phyloP scores from a whole-genome alignment of 2,113 vertebrate species.

The Mirza zaza region DNA sequence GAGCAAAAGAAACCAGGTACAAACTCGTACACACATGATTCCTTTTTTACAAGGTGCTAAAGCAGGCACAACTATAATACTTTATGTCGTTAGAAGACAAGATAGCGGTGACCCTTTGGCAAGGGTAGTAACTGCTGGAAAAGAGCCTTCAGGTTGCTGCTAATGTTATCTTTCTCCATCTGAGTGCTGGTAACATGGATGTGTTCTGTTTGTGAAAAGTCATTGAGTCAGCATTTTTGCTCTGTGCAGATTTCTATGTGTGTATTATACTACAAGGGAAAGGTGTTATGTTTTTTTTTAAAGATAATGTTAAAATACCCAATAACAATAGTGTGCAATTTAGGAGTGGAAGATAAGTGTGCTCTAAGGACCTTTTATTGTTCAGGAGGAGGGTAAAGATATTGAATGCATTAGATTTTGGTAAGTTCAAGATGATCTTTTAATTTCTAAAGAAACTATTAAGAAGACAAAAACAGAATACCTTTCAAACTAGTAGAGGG shows the following conservation, averaged over 20 bases:
- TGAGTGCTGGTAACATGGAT: background rate
- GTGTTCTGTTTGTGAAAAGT: background rate
- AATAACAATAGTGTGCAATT: background rate
- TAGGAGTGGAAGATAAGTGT: background rate
- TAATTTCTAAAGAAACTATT: slow-evolving; percentile 15
- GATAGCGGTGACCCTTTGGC: background rate
- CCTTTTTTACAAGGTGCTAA: background rate
- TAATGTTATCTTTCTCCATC: background rate
- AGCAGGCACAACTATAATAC: background rate
- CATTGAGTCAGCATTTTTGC: background rate
- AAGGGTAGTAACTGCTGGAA: too few relatives aligned
- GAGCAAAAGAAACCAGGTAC: background rate
- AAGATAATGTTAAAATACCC: background rate
- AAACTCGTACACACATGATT: background rate
- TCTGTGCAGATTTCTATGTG: background rate
- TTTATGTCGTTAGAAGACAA: background rate
- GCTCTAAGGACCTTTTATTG: background rate
- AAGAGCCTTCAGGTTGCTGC: too few relatives aligned
- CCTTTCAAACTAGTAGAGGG: background rate
- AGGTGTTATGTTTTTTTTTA: background rate
- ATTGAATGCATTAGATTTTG: background rate
- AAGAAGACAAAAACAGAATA: background rate
- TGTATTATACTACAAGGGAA: background rate
- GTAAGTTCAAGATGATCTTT: background rate
- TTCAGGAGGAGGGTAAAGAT: background rate